A percentile compares a stretch with the other conserved stretches of the same genome.
Conservation (phyloP, 2,888 invertebrate genomes). For the Spisula solida region DNA sequence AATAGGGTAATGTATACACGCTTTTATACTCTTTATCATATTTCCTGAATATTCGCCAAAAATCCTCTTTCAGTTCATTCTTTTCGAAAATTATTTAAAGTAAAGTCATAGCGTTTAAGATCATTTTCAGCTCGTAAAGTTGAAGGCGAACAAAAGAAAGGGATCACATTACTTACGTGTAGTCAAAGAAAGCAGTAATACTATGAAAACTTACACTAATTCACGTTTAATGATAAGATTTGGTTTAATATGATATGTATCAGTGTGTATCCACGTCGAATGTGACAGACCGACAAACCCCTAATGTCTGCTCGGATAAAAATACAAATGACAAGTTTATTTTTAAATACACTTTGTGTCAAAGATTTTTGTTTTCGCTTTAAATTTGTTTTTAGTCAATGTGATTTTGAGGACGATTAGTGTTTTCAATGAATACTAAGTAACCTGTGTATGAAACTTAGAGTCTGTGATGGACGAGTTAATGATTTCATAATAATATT, state of each 20-base stretch:
- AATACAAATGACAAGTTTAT: slow-evolving; percentile 69
- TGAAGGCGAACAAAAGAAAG: slow-evolving; percentile 47
- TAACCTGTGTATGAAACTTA: slow-evolving; percentile 65
- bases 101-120: slow-evolving; percentile 55
- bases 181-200: slow-evolving; percentile 36
- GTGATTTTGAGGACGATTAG: slow-evolving; percentile 22
- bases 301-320: slow-evolving; percentile 54
- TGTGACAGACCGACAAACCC: slow-evolving; percentile 57
- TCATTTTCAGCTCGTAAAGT: slow-evolving; percentile 58
- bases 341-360: slow-evolving; percentile 62
- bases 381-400: slow-evolving; percentile 21
- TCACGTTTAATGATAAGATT: slow-evolving; percentile 66
- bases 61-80: slow-evolving; percentile 43
- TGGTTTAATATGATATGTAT: slow-evolving; percentile 72
- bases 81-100: slow-evolving; percentile 50
- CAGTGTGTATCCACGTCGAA: slow-evolving; percentile 48
- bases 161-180: slow-evolving; percentile 53
- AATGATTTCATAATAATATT: slow-evolving; percentile 74
- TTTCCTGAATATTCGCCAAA: slow-evolving; percentile 50
- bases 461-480: slow-evolving; percentile 66
- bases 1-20: slow-evolving; percentile 38
- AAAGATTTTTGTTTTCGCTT: slow-evolving; percentile 42
- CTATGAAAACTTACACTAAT: slow-evolving; percentile 66
- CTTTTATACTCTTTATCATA: slow-evolving; percentile 39
- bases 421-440: slow-evolving; percentile 59